These are phyloP conservation scores for Phoebastria nigripes DNA, from an alignment of 2,797 vertebrate genomes.

Conservation along the genomic window DNA sequence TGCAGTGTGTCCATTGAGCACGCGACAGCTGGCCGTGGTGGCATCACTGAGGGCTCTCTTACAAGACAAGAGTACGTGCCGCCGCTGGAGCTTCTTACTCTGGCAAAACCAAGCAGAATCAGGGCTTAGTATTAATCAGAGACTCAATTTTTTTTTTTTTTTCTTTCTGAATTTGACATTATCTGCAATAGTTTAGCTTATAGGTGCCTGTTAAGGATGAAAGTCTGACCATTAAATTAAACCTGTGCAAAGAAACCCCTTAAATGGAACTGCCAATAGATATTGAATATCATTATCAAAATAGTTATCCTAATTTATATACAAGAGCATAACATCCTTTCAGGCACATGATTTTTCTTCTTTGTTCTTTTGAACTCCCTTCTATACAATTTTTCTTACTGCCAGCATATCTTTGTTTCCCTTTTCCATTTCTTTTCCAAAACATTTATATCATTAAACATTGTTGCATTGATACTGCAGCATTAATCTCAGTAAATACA, in stretches of 20 bases:
- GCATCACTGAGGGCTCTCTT: background rate
- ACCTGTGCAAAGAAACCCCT: background rate
- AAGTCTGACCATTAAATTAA: background rate
- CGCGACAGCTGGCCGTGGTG: fast-evolving
- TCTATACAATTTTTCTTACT: background rate
- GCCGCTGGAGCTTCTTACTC: background rate
- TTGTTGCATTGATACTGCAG: background rate
- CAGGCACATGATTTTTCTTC: background rate
- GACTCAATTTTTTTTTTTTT: background rate
- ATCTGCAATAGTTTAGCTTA: background rate
- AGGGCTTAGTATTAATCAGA: background rate
- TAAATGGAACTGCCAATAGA: background rate
- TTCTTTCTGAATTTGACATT: background rate
- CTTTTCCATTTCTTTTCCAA: background rate
- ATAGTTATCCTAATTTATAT: background rate
- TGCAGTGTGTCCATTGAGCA: background rate
- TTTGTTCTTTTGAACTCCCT: background rate
- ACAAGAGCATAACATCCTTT: background rate
- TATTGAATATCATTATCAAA: background rate
- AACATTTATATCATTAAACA: background rate
- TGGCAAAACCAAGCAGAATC: background rate
- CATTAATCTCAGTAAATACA: background rate
- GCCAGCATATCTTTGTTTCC: background rate
- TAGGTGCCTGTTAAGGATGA: background rate
- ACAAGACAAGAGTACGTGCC: background rate